Evolutionary conservation across 1,140 invertebrate species (phyloP), one percentile per base, ranked within the genome.

Genomic region (Macrocentrus cingulum): DNA sequence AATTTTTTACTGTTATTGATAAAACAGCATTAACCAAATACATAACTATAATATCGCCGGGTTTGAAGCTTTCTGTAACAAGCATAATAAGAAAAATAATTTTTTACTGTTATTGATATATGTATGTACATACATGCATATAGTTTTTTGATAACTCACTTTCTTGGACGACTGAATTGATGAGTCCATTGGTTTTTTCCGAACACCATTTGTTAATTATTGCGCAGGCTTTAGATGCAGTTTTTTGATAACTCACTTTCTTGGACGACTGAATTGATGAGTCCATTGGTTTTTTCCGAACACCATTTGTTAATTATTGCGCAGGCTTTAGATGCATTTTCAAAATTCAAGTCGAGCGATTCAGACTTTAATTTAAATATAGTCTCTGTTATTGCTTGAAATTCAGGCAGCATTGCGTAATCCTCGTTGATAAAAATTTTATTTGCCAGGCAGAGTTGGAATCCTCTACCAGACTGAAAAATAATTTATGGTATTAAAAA

Each of bases 131-230:
- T n/a, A n/a, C n/a, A n/a, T n/a, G n/a, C n/a, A n/a, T n/a, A n/a
- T n/a, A n/a, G n/a, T n/a, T n/a, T n/a, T n/a, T n/a, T n/a, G n/a
- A n/a, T n/a, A n/a, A n/a, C n/a, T n/a, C n/a, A n/a, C n/a, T n/a
- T n/a, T n/a, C n/a, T n/a, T n/a, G n/a, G n/a, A n/a, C n/a, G n/a
- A n/a, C n/a, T n/a, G n/a, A n/a, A n/a, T n/a, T 7, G 0, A 46
- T 18, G 5, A 5, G 3, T 1, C 22, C 18, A 13, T 1, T 39
- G 15, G 11, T 55, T 20, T 29, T 2, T 6, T 29, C 2, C 2
- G 6, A 20, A 19, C 25, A 29, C 29, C 19, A 45, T 41, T 50
- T 16, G 54, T 49, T 49, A 13, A 49, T 49, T 22, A 7, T 22
- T 5, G 7, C 5, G 32, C n/a, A 22, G 15, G 46, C 46, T 23